phyloP scores from a whole-genome alignment of 2,113 vertebrate species.

The Scalopus aquaticus region DNA sequence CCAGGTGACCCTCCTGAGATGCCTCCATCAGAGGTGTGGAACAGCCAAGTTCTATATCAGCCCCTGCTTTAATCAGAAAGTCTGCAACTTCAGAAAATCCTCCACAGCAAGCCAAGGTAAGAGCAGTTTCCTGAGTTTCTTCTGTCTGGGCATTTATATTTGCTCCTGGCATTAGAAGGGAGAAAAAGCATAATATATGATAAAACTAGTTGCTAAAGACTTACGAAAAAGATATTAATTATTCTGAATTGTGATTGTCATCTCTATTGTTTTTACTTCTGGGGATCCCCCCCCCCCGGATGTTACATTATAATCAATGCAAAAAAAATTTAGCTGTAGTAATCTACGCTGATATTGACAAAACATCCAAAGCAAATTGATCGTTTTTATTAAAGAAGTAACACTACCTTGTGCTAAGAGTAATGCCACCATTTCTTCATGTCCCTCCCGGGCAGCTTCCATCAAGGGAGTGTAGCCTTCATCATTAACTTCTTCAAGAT shows the following conservation, averaged over 20 bases:
- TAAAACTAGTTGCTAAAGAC: slow-evolving; percentile 39
- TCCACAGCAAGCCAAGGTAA: slow-evolving; percentile 98
- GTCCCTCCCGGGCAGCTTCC: slow-evolving; percentile 98
- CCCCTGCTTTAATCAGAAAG: slow-evolving; percentile 98
- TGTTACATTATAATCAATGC: slow-evolving; percentile 15
- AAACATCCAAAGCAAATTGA: slow-evolving; percentile 4
- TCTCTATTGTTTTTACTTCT: slow-evolving; percentile 34
- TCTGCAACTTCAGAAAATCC: slow-evolving; percentile 99
- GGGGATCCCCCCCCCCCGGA: not conserved
- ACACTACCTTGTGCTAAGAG: slow-evolving; percentile 94
- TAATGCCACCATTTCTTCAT: slow-evolving; percentile 98
- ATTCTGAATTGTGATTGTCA: slow-evolving; percentile 30
- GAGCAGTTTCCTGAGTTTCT: slow-evolving; percentile 98
- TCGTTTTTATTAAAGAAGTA: slow-evolving; percentile 1
- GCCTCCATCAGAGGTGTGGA: slow-evolving; percentile 99
- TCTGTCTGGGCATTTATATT: slow-evolving; percentile 99
- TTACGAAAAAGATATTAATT: not conserved
- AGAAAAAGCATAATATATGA: slow-evolving; percentile 52
- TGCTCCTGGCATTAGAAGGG: slow-evolving; percentile 87
- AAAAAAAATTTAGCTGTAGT: not conserved
- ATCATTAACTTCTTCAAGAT: slow-evolving; percentile 99
- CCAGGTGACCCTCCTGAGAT: slow-evolving; percentile 98
- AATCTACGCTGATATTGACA: slow-evolving; percentile 16
- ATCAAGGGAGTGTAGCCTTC: slow-evolving; percentile 99
- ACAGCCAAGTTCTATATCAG: slow-evolving; percentile 98